Evolutionary conservation across 2,888 invertebrate species (phyloP).

Genomic region (Trisateles emortualis): DNA sequence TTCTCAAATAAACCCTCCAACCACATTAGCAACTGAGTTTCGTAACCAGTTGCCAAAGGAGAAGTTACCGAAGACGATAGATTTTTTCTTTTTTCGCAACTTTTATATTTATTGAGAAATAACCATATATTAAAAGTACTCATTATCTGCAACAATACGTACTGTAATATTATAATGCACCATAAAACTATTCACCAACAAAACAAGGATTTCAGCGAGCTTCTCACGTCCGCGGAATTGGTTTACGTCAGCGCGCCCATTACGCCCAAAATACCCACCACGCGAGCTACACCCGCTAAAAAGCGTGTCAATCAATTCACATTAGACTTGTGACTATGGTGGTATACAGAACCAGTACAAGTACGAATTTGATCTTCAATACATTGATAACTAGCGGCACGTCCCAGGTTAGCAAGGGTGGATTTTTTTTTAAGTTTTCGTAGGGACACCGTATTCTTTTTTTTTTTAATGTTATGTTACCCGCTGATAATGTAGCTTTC

Average conservation of each 20-base stretch:
- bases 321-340: conserved; percentile 64
- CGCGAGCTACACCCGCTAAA: conserved; percentile 69
- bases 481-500: too few relatives aligned
- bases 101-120: too few relatives aligned
- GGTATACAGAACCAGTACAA: conserved; percentile 55
- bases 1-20: too few relatives aligned
- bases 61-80: too few relatives aligned
- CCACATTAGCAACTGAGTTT: too few relatives aligned
- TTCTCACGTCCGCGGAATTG: conserved; percentile 74
- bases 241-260: conserved; percentile 81
- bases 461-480: too few relatives aligned
- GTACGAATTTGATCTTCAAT: conserved; percentile 42
- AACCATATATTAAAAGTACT: conserved; percentile 30
- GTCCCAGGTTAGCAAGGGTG: too few relatives aligned
- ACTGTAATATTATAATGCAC: conserved; percentile 58
- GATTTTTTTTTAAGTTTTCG: too few relatives aligned
- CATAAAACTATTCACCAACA: conserved; percentile 63
- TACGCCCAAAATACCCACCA: conserved; percentile 76
- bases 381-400: conserved; percentile 35
- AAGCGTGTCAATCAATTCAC: conserved; percentile 81
- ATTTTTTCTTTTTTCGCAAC: too few relatives aligned
- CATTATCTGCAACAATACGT: conserved; percentile 44
- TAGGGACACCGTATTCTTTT: too few relatives aligned
- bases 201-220: conserved; percentile 67
- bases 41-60: too few relatives aligned